Conservation (phyloP, 2,113 vertebrate species). For the Pseudopodoces humilis region DNA sequence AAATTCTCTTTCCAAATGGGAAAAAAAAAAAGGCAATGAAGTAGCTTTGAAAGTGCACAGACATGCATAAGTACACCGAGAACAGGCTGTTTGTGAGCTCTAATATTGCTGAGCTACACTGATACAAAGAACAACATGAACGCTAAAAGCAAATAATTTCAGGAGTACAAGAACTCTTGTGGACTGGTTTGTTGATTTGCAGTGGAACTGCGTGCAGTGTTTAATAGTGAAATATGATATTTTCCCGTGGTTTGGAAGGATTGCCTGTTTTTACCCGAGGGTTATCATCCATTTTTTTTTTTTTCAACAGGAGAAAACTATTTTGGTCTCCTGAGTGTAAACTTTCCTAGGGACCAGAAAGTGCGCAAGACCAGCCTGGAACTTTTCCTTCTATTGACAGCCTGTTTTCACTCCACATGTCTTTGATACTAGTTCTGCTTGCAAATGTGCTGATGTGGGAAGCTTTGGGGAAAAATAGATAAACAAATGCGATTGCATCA, state of each 20-base stretch:
- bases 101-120: neutral
- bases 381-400: neutral
- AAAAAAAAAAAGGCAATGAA: neutral
- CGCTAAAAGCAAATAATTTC: neutral
- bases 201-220: neutral
- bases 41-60: neutral
- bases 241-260: neutral
- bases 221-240: neutral
- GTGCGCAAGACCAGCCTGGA: neutral
- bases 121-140: neutral
- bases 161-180: neutral
- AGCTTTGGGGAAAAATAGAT: slow-evolving; percentile 20
- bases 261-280: neutral
- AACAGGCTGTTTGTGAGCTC: neutral
- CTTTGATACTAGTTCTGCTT: slow-evolving; percentile 25
- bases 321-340: neutral
- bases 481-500: neutral
- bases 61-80: neutral
- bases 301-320: neutral
- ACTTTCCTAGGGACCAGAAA: neutral
- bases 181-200: neutral
- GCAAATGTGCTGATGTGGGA: neutral
- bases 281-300: neutral
- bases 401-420: neutral
- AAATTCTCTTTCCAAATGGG: neutral